Base-by-base conservation (phyloP, 2,888 invertebrate species). In the Synergus japonicus region DNA sequence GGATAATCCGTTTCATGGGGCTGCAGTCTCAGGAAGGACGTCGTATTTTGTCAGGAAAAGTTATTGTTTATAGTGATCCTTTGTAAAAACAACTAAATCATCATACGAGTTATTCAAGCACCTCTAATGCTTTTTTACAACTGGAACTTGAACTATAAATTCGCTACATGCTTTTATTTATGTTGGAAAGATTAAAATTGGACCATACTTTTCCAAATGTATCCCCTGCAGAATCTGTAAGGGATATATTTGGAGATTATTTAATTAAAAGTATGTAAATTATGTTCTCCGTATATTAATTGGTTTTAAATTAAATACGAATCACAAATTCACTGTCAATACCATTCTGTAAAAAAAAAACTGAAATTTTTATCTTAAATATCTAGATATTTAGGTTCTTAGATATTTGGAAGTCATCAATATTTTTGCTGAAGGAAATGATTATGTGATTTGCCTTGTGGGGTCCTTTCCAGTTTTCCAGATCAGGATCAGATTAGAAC, bases 1-100 rank as follows among this genome's bases (percentile, higher is more conserved):
- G 54, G 73, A 73, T 73, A 73, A 73, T 73, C 73, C 49, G 37
- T 73, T 54, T 54, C 73, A 73, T 54, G 73, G 73, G 37, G 18
- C 49, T 54, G 15, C 29, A 15, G 73, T 22, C 49, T 73, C 46
- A 73, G 54, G 49, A 49, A 73, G 49, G 37, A 73, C 54, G 46
- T 54, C 37, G 49, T 73, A 73, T 54, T 49, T 73, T 73, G 49
- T 29, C 12, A 12, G n/a, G 9, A 49, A 54, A 73, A 73, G 41
- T 54, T 73, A 73, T 54, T 73, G 73, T 73, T 73, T 18, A 73
- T n/a, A 73, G n/a, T 54, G 49, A 73, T 73, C 29, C 29, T 54
- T 29, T 73, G 37, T 49, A 49, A 54, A 37, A 54, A 73, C 13
- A 73, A 41, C 37, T 22, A 73, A 54, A 37, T 49, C 37, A 54